phyloP scores from a whole-genome alignment of 2,888 invertebrate species.

The Ctena decussata region DNA sequence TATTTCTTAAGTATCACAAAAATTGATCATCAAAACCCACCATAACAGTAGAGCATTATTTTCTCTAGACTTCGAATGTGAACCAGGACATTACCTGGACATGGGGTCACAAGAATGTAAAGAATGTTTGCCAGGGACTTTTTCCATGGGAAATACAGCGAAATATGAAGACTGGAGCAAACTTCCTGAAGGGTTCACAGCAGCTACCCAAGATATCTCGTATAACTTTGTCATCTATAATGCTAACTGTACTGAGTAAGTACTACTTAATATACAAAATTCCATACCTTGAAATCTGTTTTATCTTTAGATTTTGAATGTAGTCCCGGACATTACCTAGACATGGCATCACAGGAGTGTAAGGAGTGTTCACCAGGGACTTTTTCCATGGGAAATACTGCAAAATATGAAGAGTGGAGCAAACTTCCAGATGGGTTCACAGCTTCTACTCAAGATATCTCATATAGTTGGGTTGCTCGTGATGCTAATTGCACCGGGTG shows the following conservation, averaged over 20 bases:
- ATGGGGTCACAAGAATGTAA: slow-evolving; percentile 43
- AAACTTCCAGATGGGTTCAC: slow-evolving; percentile 50
- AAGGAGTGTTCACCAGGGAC: slow-evolving; percentile 38
- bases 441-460: slow-evolving; percentile 34
- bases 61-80: slow-evolving; percentile 47
- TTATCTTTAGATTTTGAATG: slow-evolving; percentile 50
- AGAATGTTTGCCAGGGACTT: slow-evolving; percentile 42
- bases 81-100: slow-evolving; percentile 38
- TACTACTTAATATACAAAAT: neutral
- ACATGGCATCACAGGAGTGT: slow-evolving; percentile 44
- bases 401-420: slow-evolving; percentile 49
- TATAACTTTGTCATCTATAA: neutral
- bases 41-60: no score
- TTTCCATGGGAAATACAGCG: slow-evolving; percentile 39
- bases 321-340: slow-evolving; percentile 37
- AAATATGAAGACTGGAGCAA: slow-evolving; percentile 51
- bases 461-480: neutral
- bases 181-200: slow-evolving; percentile 47
- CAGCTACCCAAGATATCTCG: slow-evolving; percentile 37
- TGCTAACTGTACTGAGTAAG: slow-evolving; percentile 57
- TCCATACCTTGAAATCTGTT: neutral
- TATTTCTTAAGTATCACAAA: no score
- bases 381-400: slow-evolving; percentile 43
- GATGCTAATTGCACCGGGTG: slow-evolving; percentile 52
- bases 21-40: no score